Evolutionary conservation across 2,797 vertebrate genomes (phyloP), one percentile per base, ranked within the genome.

Genomic region (Parambassis ranga): DNA sequence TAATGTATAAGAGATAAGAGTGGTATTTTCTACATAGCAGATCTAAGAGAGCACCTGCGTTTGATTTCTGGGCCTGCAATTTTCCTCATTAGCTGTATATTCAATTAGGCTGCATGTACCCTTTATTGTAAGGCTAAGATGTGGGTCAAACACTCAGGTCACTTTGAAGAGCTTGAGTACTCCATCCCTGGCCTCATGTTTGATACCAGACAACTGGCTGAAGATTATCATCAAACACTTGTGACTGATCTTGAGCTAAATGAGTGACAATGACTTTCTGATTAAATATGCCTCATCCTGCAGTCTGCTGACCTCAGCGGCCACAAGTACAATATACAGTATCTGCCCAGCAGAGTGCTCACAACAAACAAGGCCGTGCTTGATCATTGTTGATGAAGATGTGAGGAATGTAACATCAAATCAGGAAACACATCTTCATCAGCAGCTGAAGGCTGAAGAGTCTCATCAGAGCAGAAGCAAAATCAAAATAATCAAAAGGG

Each of bases 21-120:
- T 36, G n/a, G 50, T 43, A 14, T 32, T 55, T 43, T 57, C 52
- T 55, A 68, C 53, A 77, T 71, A 82, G 70, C 69, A 75, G 61
- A 79, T 77, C 75, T 74, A 66, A 81, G 70, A 65, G 60, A 79
- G 66, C 82, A 76, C 79, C 82, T 85, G 82, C 63, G 59, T 82
- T 85, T 82, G 62, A 84, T 85, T 82, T 76, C 70, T 59, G 38
- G 27, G 57, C 22, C 58, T 1, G 23, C 75, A 69, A 80, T 83
- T 78, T 77, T 46, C 61, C 79, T 87, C 71, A 86, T 84, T 87
- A 79, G 65, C 63, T 6, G 58, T 42, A 76, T 74, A 81, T 81
- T 85, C 64, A 85, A 84, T 83, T 79, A 79, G 77, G 56, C 48
- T 23, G 51, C 59, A 31, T 11, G 4, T 59, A 44, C 53, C 64